These are phyloP conservation scores for Plestiodon gilberti DNA, from an alignment of 2,113 vertebrate species.

Conservation along the genomic window DNA sequence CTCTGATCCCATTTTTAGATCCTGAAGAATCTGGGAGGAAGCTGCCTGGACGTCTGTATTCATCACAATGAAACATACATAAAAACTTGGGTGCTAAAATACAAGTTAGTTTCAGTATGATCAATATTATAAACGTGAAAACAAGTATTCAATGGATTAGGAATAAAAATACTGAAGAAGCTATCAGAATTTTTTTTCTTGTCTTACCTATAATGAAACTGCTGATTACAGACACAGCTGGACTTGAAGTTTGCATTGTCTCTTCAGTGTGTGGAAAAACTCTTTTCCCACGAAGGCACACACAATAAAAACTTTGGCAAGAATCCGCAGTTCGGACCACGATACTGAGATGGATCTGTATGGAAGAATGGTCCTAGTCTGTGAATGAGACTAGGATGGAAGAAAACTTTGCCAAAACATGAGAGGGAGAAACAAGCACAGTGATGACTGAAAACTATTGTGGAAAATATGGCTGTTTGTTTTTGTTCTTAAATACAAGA, in stretches of 20 bases:
- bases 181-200: background rate
- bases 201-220: background rate
- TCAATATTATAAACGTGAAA: background rate
- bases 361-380: background rate
- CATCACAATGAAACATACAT: background rate
- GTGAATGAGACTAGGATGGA: too few relatives aligned
- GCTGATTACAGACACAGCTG: background rate
- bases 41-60: background rate
- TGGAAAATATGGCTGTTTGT: background rate
- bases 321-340: background rate
- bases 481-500: background rate
- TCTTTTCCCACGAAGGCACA: background rate
- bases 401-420: too few relatives aligned
- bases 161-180: background rate
- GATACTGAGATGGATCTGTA: background rate
- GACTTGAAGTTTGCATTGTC: background rate
- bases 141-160: background rate
- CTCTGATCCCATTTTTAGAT: background rate
- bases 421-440: background rate
- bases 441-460: background rate
- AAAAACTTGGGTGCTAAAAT: background rate
- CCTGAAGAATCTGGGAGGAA: background rate
- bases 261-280: background rate
- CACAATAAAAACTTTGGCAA: background rate
- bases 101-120: background rate